These are phyloP conservation scores for Mantis religiosa DNA, from an alignment of 2,888 invertebrate genomes.

Conservation along the genomic window DNA sequence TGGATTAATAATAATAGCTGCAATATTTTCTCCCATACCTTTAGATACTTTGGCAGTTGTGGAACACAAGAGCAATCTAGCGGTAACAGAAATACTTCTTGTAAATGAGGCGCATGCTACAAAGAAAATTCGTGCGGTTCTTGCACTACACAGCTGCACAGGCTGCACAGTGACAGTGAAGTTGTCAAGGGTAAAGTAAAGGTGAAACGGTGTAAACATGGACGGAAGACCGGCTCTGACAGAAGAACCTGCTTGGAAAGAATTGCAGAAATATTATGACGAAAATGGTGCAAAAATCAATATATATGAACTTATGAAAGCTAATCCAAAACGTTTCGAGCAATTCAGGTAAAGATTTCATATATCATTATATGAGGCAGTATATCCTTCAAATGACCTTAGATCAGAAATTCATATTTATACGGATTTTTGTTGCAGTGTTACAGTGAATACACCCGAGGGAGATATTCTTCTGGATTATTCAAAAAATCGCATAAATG, in stretches of 20 bases:
- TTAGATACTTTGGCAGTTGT: no score
- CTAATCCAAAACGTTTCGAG: slow-evolving; percentile 76
- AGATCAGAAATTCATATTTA: not conserved
- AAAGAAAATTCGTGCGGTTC: no score
- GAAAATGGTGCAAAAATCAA: slow-evolving; percentile 69
- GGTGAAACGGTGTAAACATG: slow-evolving; percentile 41
- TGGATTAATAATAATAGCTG: no score
- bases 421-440: slow-evolving; percentile 49
- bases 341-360: slow-evolving; percentile 72
- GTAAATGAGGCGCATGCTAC: no score
- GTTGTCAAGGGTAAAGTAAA: not conserved
- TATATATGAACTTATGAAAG: slow-evolving; percentile 76
- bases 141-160: no score
- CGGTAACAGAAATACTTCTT: no score
- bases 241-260: slow-evolving; percentile 67
- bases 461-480: slow-evolving; percentile 92
- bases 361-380: not conserved
- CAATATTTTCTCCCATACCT: no score
- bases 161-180: no score
- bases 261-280: slow-evolving; percentile 71
- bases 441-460: slow-evolving; percentile 68
- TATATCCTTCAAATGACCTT: slow-evolving; percentile 31
- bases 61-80: no score
- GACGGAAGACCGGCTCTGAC: slow-evolving; percentile 47
- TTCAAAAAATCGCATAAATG: slow-evolving; percentile 91